These are phyloP conservation scores for Whitmania pigra DNA, from an alignment of 1,140 invertebrate genomes.

Conservation along the genomic window DNA sequence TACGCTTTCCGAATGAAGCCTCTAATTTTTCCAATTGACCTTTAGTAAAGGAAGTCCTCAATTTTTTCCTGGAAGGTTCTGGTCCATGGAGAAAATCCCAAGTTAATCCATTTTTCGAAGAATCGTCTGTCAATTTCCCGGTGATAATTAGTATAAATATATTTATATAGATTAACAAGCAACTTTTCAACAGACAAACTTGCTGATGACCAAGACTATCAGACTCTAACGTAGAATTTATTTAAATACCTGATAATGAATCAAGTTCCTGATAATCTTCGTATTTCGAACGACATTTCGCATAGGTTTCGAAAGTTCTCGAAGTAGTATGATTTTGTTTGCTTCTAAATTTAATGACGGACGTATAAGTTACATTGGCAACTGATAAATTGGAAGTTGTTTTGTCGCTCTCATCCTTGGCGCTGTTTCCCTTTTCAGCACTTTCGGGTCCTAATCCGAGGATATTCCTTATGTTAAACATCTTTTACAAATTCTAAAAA, in stretches of 20 bases:
- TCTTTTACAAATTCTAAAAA: not conserved
- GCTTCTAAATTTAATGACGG: too few relatives aligned
- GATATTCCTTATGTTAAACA: conserved; percentile 9
- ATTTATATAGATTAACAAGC: too few relatives aligned
- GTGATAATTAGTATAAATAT: too few relatives aligned
- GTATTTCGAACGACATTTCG: not conserved
- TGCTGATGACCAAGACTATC: too few relatives aligned
- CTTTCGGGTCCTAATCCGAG: not conserved
- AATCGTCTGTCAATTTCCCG: not conserved
- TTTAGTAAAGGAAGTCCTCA: conserved; percentile 93
- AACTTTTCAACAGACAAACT: too few relatives aligned
- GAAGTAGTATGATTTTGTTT: too few relatives aligned
- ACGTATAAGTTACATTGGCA: too few relatives aligned
- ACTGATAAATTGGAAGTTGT: not conserved
- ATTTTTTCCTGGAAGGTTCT: conserved; percentile 50
- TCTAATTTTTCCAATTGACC: conserved; percentile 88
- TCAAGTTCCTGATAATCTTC: too few relatives aligned
- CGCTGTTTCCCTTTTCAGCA: not conserved
- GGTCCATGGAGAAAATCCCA: not conserved
- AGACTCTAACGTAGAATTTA: too few relatives aligned
- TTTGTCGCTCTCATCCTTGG: not conserved
- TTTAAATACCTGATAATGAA: too few relatives aligned
- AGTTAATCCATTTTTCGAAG: not conserved
- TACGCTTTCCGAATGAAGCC: conserved; percentile 92
- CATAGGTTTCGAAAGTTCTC: not conserved